These are phyloP conservation scores for Strix uralensis DNA, from an alignment of 2,113 vertebrate species.

Conservation along the genomic window DNA sequence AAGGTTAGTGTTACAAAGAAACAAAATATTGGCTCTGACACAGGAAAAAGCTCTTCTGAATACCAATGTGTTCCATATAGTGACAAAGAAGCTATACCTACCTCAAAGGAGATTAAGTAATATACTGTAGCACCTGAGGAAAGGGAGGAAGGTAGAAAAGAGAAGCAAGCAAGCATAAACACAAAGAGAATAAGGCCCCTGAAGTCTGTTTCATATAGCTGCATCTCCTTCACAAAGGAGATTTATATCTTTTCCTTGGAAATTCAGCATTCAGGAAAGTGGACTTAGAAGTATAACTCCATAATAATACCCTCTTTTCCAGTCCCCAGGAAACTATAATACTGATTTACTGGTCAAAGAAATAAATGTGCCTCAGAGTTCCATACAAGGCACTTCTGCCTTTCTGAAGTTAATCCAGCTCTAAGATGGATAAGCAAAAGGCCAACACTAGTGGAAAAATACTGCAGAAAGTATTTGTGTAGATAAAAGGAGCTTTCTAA, in stretches of 20 bases:
- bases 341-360: slow-evolving; percentile 54
- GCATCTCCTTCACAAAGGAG: background rate
- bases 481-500: slow-evolving; percentile 59
- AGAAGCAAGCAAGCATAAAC: slow-evolving; percentile 8
- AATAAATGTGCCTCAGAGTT: slow-evolving; percentile 38
- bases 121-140: background rate
- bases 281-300: slow-evolving; percentile 37
- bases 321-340: slow-evolving; percentile 53
- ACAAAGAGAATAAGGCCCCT: slow-evolving; percentile 20
- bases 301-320: slow-evolving; percentile 38
- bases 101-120: slow-evolving; percentile 43
- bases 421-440: slow-evolving; percentile 44
- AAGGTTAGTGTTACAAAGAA: slow-evolving; percentile 48
- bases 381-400: slow-evolving; percentile 33
- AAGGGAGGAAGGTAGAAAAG: background rate
- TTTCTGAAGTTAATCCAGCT: slow-evolving; percentile 61
- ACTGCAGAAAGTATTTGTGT: background rate
- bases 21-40: slow-evolving; percentile 48
- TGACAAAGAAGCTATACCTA: slow-evolving; percentile 3
- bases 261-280: slow-evolving; percentile 31
- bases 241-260: slow-evolving; percentile 47
- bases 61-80: slow-evolving; percentile 6
- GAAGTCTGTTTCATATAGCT: slow-evolving; percentile 33
- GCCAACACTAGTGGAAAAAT: background rate
- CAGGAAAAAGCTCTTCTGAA: slow-evolving; percentile 30